phyloP scores from a whole-genome alignment of 2,888 invertebrate species.

The Acheta domesticus region DNA sequence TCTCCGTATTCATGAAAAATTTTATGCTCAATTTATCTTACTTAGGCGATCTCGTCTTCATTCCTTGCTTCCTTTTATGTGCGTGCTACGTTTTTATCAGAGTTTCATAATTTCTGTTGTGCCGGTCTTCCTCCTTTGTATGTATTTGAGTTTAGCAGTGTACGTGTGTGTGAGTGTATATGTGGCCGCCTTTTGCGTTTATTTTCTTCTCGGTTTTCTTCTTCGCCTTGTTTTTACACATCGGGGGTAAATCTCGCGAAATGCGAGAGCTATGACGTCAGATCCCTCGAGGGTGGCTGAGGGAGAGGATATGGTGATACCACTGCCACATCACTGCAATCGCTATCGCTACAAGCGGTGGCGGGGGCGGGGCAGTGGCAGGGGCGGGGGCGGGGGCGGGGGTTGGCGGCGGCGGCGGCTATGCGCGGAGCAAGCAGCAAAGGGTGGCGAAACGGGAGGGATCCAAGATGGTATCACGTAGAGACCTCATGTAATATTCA shows the following conservation, averaged over 20 bases:
- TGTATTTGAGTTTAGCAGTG: background rate
- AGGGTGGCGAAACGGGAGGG: background rate
- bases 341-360: background rate
- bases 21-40: constrained; percentile 18
- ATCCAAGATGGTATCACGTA: constrained; percentile 33
- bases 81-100: background rate
- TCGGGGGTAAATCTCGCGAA: constrained; percentile 1
- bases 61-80: constrained; percentile 11
- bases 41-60: constrained; percentile 18
- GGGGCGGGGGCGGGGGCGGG: too few relatives aligned
- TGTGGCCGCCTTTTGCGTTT: background rate
- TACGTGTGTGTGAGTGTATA: background rate
- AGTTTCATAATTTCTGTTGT: constrained; percentile 1
- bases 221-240: constrained; percentile 6
- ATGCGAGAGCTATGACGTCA: constrained; percentile 18
- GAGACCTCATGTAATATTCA: constrained; percentile 33
- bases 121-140: background rate
- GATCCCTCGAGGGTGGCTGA: background rate
- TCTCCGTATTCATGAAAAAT: constrained; percentile 6
- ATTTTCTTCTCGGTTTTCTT: constrained; percentile 4
- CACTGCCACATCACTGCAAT: background rate
- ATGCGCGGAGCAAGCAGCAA: background rate
- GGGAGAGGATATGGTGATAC: background rate
- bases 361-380: background rate
- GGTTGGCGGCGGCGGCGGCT: background rate